phyloP scores from a whole-genome alignment of 1,140 invertebrate species.

The Armadillidium nasatum region DNA sequence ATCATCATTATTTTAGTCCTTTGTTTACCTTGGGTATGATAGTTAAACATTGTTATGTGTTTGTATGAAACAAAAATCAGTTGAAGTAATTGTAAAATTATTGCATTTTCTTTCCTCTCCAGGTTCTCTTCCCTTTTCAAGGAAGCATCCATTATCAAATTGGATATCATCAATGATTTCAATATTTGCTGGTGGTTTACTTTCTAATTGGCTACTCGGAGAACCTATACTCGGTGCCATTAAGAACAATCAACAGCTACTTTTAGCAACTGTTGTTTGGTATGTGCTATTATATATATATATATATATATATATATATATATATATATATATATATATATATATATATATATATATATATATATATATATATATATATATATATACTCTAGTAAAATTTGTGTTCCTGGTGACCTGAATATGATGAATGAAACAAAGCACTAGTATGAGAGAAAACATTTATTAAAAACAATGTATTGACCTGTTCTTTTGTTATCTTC shows the following conservation, averaged over 20 bases:
- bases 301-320: not conserved
- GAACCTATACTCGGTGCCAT: conserved; percentile 91
- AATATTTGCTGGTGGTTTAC: conserved; percentile 94
- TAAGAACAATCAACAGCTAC: conserved; percentile 86
- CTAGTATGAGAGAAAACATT: no score
- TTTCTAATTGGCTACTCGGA: conserved; percentile 87
- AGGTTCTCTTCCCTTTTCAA: conserved; percentile 87
- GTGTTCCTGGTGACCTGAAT: no score
- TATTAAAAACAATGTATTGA: no score
- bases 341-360: conserved; percentile 25
- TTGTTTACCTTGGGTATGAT: no score
- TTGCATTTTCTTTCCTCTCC: conserved; percentile 22
- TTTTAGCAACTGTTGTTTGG: conserved; percentile 89
- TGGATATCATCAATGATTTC: conserved; percentile 97
- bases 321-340: conserved; percentile 5
- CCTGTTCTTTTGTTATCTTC: no score
- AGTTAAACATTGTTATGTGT: no score
- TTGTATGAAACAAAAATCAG: no score
- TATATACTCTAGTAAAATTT: not conserved
- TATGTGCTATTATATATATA: conserved; percentile 48
- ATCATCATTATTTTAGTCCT: no score
- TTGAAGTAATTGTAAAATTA: not conserved
- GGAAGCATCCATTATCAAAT: conserved; percentile 94
- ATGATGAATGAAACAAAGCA: no score
- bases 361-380: conserved; percentile 19